Conservation (phyloP, 2,113 vertebrate genomes). For the Coptodon bakossiorum region DNA sequence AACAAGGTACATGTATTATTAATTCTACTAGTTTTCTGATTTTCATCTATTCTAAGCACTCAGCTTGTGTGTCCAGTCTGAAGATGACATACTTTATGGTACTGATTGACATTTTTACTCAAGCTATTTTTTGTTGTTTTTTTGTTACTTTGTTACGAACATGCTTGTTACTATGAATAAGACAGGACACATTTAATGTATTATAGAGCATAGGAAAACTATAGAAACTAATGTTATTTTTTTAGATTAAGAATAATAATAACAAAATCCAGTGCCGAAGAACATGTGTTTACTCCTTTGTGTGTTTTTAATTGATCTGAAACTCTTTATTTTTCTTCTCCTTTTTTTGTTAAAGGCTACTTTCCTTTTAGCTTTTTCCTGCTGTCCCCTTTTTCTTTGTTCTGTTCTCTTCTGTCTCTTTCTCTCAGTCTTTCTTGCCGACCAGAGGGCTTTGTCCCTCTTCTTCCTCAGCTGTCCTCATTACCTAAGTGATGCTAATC, state of each 20-base stretch:
- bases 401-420: neutral
- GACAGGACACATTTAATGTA: neutral
- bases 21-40: neutral
- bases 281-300: neutral
- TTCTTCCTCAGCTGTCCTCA: neutral
- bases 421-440: slow-evolving; percentile 9
- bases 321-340: neutral
- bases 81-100: neutral
- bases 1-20: neutral
- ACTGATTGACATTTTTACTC: neutral
- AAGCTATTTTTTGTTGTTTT: neutral
- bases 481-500: slow-evolving; percentile 37
- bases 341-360: neutral
- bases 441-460: neutral
- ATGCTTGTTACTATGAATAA: neutral
- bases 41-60: neutral
- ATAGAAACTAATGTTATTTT: neutral
- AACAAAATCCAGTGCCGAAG: neutral
- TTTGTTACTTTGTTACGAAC: neutral
- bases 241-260: neutral
- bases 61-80: neutral
- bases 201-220: neutral
- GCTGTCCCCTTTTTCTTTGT: neutral
- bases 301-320: neutral
- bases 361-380: neutral